These are phyloP conservation scores for Lycocerus yunnanus DNA, from an alignment of 2,888 invertebrate species.

Conservation along the genomic window DNA sequence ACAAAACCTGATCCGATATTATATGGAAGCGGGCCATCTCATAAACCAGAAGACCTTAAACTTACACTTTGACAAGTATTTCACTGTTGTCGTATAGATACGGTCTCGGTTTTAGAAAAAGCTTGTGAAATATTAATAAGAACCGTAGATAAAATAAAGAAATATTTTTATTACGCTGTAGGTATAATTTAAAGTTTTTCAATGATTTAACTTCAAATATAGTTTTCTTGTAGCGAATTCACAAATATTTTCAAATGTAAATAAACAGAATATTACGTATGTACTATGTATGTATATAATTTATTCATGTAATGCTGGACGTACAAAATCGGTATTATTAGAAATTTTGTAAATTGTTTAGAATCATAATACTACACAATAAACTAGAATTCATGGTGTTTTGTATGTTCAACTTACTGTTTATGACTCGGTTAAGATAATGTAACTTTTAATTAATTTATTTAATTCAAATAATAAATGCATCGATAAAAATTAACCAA, in stretches of 20 bases:
- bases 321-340: too few species aligned
- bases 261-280: not conserved
- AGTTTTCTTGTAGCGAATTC: not conserved
- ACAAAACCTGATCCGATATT: constrained; percentile 41
- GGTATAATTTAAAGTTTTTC: not conserved
- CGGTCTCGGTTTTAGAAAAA: constrained; percentile 39
- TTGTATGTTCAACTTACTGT: too few species aligned
- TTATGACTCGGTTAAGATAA: too few species aligned
- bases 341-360: too few species aligned
- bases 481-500: too few species aligned
- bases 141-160: not conserved
- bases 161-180: not conserved
- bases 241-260: not conserved
- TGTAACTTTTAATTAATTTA: too few species aligned
- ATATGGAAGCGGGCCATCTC: constrained; percentile 45
- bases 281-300: too few species aligned
- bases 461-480: too few species aligned
- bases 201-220: not conserved
- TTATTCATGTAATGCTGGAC: too few species aligned
- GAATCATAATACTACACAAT: too few species aligned
- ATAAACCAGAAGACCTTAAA: constrained; percentile 40
- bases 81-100: constrained; percentile 47
- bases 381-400: too few species aligned
- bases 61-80: constrained; percentile 42
- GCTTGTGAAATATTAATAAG: constrained; percentile 25